Base-by-base conservation (phyloP, 2,797 vertebrate genomes). In the Melanotaenia trifasciata region DNA sequence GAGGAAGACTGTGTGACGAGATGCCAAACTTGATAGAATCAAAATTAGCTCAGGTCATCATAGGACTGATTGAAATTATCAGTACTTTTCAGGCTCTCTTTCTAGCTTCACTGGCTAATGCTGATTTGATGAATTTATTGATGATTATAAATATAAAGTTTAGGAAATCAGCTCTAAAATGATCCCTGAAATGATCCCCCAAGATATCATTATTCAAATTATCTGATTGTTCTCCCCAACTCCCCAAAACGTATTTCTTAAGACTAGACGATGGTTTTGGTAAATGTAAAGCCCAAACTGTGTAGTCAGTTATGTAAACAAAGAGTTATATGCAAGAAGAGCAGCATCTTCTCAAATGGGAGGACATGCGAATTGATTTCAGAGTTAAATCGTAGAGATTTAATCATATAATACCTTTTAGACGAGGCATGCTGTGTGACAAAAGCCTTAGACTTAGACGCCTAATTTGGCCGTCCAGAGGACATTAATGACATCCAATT, bases 21-120 rank as follows among this genome's bases (percentile, higher is more conserved):
- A 90, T 80, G 90, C 90, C 90, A 91, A 90, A 89, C 77, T 74
- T 78, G 60, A 85, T 71, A 61, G 83, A 89, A 83, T 91, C 81
- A 84, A 74, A 87, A 70, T 84, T 58, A 89, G 87, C 89, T 90
- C 90, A 90, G 90, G 90, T 89, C 76, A 74, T 40, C 7, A 11
- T 58, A 64, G 67, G 58, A 87, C 82, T 80, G 85, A 76, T 87
- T 20, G 13, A 22, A 80, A 61, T 26, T 43, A 79, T 81, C 71
- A 56, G 67, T 83, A 22, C 71, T 88, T 76, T 77, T 79, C 81
- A 83, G 72, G 40, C 79, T 80, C 64, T 68, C 59, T 54, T 72
- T 77, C 43, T 79, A 84, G 82, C 84, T 86, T 90, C 79, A 78
- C 74, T 78, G 63, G 60, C 66, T 78, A 66, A 81, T 50, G 65